Percentiles rank a stretch among this genome's conserved stretches.
Conservation (phyloP, 2,888 invertebrate species). For the Clanis bilineata region DNA sequence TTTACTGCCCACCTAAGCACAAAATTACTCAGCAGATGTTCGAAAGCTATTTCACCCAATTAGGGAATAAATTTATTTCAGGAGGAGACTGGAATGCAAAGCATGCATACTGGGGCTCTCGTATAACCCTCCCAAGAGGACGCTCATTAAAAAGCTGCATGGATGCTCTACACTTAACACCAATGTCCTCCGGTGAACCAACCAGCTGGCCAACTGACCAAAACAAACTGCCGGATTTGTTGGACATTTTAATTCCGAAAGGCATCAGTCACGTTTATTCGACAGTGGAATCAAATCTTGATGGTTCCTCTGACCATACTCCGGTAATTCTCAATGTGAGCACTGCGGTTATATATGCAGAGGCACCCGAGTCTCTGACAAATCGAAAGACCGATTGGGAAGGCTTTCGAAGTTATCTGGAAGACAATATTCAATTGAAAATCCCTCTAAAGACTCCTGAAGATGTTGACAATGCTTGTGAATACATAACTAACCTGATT, state of each 20-base stretch:
- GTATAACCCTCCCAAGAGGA: conserved; percentile 17
- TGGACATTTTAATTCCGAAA: not conserved
- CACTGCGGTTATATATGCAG: not conserved
- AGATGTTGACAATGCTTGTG: no score
- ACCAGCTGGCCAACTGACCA: conserved; percentile 25
- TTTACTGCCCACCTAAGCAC: conserved; percentile 20
- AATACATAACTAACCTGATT: no score
- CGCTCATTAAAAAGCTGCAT: conserved; percentile 18
- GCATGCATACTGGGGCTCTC: conserved; percentile 23
- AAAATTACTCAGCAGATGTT: conserved; percentile 4
- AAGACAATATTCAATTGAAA: no score
- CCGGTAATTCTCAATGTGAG: not conserved
- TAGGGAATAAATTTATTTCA: not conserved
- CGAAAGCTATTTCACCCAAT: not conserved
- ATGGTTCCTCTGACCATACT: not conserved
- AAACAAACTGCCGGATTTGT: not conserved
- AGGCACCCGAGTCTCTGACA: not conserved
- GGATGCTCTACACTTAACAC: not conserved
- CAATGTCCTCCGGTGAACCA: conserved; percentile 21
- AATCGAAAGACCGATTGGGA: no score
- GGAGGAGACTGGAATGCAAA: conserved; percentile 30
- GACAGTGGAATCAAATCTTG: not conserved
- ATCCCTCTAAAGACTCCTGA: no score
- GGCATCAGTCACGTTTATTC: not conserved
- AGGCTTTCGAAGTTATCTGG: no score